phyloP scores from a whole-genome alignment of 2,888 invertebrate species.

The Drosophila colorata region DNA sequence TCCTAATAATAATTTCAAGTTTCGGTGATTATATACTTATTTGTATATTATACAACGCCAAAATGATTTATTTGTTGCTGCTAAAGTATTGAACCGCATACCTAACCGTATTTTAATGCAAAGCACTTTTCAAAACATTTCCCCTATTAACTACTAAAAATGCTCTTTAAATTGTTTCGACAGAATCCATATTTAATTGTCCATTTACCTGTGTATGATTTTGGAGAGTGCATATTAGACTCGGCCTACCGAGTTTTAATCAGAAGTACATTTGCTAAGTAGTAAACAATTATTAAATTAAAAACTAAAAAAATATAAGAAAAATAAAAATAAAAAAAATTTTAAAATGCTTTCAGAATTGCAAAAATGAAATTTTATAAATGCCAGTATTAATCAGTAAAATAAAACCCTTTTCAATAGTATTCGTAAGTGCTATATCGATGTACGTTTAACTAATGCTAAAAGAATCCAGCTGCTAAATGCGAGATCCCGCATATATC shows the following conservation, averaged over 20 bases:
- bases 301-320: constrained; percentile 15
- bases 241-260: constrained; percentile 38
- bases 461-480: constrained; percentile 51
- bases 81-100: constrained; percentile 64
- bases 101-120: constrained; percentile 25
- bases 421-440: constrained; percentile 31
- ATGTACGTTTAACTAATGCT: constrained; percentile 58
- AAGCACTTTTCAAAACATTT: constrained; percentile 26
- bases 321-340: constrained; percentile 4
- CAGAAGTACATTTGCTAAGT: constrained; percentile 5
- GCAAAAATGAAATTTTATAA: constrained; percentile 17
- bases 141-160: background rate
- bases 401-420: constrained; percentile 8
- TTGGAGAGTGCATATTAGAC: constrained; percentile 31
- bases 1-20: constrained; percentile 37
- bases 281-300: constrained; percentile 9
- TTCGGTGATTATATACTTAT: constrained; percentile 35
- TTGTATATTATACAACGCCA: constrained; percentile 56
- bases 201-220: background rate
- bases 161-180: background rate
- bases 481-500: constrained; percentile 31
- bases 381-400: constrained; percentile 32
- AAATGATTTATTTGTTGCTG: constrained; percentile 78
- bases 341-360: constrained; percentile 33
- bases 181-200: background rate